Evolutionary conservation across 2,797 vertebrate genomes (phyloP), one percentile per base, ranked within the genome.

Genomic region (Emydoidea blandingii): DNA sequence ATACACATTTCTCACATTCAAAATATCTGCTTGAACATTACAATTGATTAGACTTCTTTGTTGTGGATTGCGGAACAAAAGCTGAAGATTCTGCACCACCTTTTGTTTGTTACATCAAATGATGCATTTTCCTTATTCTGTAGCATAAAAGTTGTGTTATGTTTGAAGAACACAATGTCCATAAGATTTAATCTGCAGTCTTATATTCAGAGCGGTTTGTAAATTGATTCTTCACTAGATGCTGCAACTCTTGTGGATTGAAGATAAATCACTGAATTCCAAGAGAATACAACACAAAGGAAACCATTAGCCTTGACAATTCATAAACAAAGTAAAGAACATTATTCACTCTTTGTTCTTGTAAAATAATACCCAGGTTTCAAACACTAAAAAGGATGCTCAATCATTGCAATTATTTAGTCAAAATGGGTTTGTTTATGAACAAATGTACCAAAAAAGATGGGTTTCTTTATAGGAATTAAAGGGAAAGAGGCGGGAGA

Each of bases 181-280:
- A 92, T 90, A 94, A 96, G 95, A 89, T 96, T 97, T 96, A 94
- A 97, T 97, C 95, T 96, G 59, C 79, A 97, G 76, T 93, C 50
- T 96, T 89, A 72, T 87, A 87, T 93, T 96, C 72, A 95, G 88
- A 96, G 88, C 93, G 65, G 83, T 97, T 96, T 98, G 89, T 95
- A 94, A 97, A 97, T 97, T 12, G 19, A 94, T 98, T 97, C 85
- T 91, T 97, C 83, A 53, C 94, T 91, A 95, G 91, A 96, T 96
- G 91, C 52, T 94, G 76, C 87, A 97, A 91, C 96, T 97, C 94
- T 93, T 95, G 92, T 84, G 50, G 6, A 96, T 79, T 96, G 94
- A 97, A 98, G 96, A 98, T 92, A 97, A 97, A 98, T 96, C 93
- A 94, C 95, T 97, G 93, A 96, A 97, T 97, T 98, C 90, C 92